phyloP scores from a whole-genome alignment of 2,113 vertebrate genomes.

The Pteronura brasiliensis region DNA sequence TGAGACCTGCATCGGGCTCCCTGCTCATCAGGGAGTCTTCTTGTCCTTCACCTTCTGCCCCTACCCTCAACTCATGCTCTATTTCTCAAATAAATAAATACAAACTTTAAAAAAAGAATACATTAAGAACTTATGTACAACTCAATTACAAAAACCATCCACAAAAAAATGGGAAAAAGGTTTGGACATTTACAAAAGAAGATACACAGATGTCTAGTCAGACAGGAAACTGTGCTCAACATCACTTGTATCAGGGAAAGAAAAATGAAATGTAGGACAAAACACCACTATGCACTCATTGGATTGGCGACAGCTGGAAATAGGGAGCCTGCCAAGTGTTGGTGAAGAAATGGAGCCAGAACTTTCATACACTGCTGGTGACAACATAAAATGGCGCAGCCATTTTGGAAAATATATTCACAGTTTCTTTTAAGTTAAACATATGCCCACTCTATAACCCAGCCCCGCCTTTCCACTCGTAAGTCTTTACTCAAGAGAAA shows the following conservation, averaged over 20 bases:
- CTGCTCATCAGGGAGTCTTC: no score
- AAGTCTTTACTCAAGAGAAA: not conserved
- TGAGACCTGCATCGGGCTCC: no score
- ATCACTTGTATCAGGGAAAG: not conserved
- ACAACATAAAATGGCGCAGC: not conserved
- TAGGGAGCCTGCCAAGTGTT: not conserved
- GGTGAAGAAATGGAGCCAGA: not conserved
- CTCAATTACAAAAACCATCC: not conserved
- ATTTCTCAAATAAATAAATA: no score
- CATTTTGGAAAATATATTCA: not conserved
- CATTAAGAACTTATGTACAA: not conserved
- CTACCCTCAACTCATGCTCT: no score
- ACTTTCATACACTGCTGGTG: not conserved
- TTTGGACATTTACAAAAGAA: not conserved
- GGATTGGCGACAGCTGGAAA: not conserved
- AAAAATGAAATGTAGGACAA: not conserved
- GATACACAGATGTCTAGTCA: not conserved
- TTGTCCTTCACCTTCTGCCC: no score
- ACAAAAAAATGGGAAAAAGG: not conserved
- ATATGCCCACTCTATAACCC: not conserved
- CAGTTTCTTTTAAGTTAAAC: not conserved
- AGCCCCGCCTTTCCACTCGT: not conserved
- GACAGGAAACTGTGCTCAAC: not conserved
- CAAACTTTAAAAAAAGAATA: not conserved
- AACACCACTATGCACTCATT: no score